Conservation (phyloP, 2,113 vertebrate species). For the Echinops telfairi region DNA sequence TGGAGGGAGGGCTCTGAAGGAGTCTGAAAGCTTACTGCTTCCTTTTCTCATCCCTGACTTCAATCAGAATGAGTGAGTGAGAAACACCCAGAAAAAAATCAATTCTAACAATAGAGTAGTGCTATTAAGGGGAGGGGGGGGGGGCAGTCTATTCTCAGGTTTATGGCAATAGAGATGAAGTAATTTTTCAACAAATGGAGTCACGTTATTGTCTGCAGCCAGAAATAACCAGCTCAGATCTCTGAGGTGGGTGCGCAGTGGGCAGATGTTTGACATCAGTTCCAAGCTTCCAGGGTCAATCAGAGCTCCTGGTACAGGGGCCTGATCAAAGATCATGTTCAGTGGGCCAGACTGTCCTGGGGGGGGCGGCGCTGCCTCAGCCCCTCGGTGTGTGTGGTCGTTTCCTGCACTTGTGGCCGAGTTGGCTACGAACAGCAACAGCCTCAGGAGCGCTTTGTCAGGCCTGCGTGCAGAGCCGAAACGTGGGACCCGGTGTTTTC, state of each 20-base stretch:
- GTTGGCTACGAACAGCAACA: slow-evolving; percentile 13
- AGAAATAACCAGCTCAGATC: background rate
- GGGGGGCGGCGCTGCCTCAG: background rate
- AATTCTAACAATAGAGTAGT: background rate
- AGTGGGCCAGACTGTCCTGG: background rate
- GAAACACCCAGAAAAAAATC: background rate
- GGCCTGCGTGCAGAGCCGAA: background rate
- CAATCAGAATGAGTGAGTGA: background rate
- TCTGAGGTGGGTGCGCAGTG: background rate
- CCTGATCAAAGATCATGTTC: background rate
- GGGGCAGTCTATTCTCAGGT: too few species aligned
- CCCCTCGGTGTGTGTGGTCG: background rate
- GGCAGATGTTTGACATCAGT: background rate
- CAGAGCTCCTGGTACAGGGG: background rate
- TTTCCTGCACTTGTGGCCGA: slow-evolving; percentile 7
- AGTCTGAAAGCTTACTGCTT: background rate
- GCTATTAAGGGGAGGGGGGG: background rate
- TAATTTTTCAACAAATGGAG: slow-evolving; percentile 32
- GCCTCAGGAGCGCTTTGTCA: background rate
- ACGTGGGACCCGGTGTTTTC: background rate
- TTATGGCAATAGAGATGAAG: background rate
- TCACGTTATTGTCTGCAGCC: background rate
- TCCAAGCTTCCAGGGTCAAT: background rate
- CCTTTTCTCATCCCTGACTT: background rate
- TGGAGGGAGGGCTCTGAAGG: background rate